These are phyloP conservation scores for Engystomops pustulosus DNA, from an alignment of 2,113 vertebrate genomes.

Conservation along the genomic window DNA sequence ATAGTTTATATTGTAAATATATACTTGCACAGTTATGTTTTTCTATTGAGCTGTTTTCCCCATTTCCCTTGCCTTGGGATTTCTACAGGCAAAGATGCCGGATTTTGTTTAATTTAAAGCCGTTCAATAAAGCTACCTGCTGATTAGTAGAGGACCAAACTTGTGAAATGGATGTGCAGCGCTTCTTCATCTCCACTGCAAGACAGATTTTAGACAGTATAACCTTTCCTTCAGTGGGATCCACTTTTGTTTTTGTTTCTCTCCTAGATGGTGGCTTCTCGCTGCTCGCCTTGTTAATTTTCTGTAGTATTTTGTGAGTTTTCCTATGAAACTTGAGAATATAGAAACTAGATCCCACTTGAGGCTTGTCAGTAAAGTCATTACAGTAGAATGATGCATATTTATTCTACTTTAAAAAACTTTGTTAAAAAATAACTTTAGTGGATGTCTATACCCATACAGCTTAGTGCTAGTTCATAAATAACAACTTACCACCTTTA, in stretches of 20 bases:
- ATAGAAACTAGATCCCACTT: neutral
- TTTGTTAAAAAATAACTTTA: too few relatives aligned
- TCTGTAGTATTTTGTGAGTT: neutral
- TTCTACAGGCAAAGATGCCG: neutral
- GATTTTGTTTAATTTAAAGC: neutral
- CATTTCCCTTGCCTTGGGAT: neutral
- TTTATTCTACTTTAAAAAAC: too few relatives aligned
- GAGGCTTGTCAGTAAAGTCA: neutral
- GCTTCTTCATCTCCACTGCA: neutral
- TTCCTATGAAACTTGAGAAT: neutral
- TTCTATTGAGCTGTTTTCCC: neutral
- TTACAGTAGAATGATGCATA: too few relatives aligned
- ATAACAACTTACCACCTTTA: too few relatives aligned
- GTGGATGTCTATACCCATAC: too few relatives aligned
- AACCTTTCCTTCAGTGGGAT: neutral
- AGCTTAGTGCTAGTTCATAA: too few relatives aligned
- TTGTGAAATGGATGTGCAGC: neutral
- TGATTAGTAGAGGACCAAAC: neutral
- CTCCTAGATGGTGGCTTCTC: neutral
- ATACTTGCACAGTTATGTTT: slow-evolving; percentile 4
- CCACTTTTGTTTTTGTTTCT: neutral
- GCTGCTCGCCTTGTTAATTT: neutral
- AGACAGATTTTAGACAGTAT: neutral
- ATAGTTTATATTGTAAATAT: neutral
- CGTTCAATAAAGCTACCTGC: slow-evolving; percentile 21